phyloP scores from a whole-genome alignment of 1,140 invertebrate species.

The Calephelis nemesis region DNA sequence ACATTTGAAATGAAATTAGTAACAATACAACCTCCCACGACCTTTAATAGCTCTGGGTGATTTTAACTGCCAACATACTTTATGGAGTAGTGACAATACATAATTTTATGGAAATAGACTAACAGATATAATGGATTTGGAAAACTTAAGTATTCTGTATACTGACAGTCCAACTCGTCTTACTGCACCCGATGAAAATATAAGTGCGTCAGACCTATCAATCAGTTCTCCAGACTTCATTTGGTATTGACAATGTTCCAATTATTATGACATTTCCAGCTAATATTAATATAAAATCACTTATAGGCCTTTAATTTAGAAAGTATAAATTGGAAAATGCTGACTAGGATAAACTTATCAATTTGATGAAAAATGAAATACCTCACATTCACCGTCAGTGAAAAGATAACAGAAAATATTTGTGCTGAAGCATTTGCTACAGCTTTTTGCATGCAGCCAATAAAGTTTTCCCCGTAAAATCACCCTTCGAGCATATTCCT shows the following conservation, averaged over 20 bases:
- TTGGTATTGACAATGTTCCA: background rate
- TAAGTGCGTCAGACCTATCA: slow-evolving; percentile 3
- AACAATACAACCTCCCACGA: background rate
- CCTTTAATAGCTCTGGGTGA: background rate
- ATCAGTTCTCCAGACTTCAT: background rate
- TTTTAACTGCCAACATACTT: slow-evolving; percentile 3
- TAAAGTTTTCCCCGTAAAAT: background rate
- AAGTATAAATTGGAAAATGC: background rate
- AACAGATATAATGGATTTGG: background rate
- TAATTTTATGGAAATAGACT: background rate
- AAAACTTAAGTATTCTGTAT: slow-evolving; percentile 5
- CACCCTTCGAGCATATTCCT: background rate
- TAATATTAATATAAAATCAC: background rate
- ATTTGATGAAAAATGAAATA: background rate
- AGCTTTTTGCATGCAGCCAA: background rate
- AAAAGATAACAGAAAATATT: background rate
- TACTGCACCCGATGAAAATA: background rate
- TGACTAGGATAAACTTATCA: background rate
- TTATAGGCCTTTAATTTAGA: background rate
- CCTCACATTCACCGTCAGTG: background rate
- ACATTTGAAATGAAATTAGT: background rate
- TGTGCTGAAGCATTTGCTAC: slow-evolving; percentile 8
- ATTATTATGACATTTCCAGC: slow-evolving; percentile 5
- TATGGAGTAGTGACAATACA: background rate
- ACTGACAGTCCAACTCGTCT: background rate